Evolutionary conservation across 1,140 invertebrate species (phyloP), one percentile per base, ranked within the genome.

Genomic region (Magallana angulata): DNA sequence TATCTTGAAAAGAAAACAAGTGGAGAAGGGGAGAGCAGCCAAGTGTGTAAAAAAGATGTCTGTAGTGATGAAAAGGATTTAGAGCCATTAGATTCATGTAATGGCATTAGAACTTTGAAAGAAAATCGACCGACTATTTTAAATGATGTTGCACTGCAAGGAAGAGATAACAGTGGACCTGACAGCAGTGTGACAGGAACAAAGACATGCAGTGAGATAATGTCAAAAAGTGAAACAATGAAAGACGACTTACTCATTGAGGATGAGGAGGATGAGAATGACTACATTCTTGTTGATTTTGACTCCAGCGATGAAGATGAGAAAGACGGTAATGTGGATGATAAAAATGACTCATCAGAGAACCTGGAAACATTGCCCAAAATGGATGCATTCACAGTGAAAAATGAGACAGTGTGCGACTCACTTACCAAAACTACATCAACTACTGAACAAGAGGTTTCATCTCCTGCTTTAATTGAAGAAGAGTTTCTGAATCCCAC

Each of bases 281-380:
- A 76, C 4, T 76, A 76, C 24, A 76, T 76, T 76, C 18, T 76
- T 8, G 68, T 76, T 24, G 30, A 7, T 30, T 76, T 76, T 36
- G 68, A 76, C 68, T 76, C 68, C 9, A 71, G 64, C 30, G 68
- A 30, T 76, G 68, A 76, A 3, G 68, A 76, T 14, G 68, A 76
- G 11, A 30, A 24, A 9, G 68, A 36, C 7, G 12, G 24, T 30
- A 30, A 24, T 76, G 68, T 76, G 24, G 36, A 76, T 30, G 18
- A 76, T 12, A 24, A 24, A 71, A 11, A 36, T 36, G 24, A 11
- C 36, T 30, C 18, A 30, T 76, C 68, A 76, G 36, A 76, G 36
- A 30, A 3, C 12, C 64, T 9, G 3, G 64, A 36, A 9, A 71
- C 9, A 8, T 24, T 9, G 30, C 68, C 68, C 18, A 76, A 24